phyloP scores from a whole-genome alignment of 2,113 vertebrate genomes.

The Cichladusa arquata region DNA sequence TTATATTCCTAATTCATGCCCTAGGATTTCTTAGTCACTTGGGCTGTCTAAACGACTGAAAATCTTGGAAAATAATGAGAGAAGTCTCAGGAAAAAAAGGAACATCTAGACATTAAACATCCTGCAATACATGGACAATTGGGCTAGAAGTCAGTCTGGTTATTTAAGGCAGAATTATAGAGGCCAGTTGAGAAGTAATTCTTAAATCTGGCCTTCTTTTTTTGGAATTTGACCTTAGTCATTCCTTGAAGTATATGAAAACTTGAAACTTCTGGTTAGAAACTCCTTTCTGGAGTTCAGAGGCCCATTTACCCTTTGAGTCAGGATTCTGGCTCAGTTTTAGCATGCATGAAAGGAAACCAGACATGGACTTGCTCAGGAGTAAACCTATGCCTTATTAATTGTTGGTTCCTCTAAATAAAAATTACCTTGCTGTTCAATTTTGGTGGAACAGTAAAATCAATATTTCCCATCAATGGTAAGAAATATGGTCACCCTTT shows the following conservation, averaged over 20 bases:
- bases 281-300: background rate
- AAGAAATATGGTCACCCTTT: background rate
- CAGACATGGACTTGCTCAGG: background rate
- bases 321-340: background rate
- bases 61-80: background rate
- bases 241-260: background rate
- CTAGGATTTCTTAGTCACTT: background rate
- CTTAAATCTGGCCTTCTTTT: background rate
- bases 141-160: background rate
- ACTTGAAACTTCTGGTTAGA: background rate
- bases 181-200: background rate
- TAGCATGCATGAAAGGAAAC: background rate
- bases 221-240: background rate
- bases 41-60: background rate
- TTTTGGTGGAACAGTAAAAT: background rate
- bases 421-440: background rate
- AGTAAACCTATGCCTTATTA: background rate
- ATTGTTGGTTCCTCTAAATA: background rate
- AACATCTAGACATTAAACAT: background rate
- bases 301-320: background rate
- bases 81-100: background rate
- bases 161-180: background rate
- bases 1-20: background rate
- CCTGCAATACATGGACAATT: background rate
- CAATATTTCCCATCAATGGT: background rate